Percentiles rank a stretch among this genome's conserved stretches.
Evolutionary conservation across 1,140 invertebrate species (phyloP).

Genomic region (Mya arenaria): DNA sequence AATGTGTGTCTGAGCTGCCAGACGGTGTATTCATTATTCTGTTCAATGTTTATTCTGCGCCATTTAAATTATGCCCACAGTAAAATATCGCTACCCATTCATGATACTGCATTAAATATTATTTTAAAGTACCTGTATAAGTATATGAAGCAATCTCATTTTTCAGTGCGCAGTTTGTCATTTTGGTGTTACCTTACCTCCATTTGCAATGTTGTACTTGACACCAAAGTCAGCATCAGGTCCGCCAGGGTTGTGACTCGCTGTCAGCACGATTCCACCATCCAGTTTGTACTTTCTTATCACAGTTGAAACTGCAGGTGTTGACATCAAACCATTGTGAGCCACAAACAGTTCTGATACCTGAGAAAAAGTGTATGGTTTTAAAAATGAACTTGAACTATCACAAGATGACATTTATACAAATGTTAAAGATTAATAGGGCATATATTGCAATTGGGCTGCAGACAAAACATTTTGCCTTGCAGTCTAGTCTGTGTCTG

Average conservation of each 20-base stretch:
- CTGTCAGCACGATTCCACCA: constrained; percentile 98
- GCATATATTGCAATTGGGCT: too few species aligned
- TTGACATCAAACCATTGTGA: constrained; percentile 97
- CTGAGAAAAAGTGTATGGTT: too few species aligned
- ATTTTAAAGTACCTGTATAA: not conserved
- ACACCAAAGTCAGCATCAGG: constrained; percentile 99
- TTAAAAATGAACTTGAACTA: too few species aligned
- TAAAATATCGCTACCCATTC: not conserved
- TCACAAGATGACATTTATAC: too few species aligned
- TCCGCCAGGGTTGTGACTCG: constrained; percentile 99
- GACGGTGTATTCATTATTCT: too few species aligned
- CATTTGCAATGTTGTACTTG: constrained; percentile 98
- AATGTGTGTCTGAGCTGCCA: too few species aligned
- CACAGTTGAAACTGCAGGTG: constrained; percentile 96
- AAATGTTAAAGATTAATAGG: too few species aligned
- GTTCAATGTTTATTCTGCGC: too few species aligned
- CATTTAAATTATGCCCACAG: too few species aligned
- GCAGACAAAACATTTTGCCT: too few species aligned
- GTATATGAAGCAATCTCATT: not conserved
- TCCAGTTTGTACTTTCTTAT: constrained; percentile 93
- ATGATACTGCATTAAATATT: too few species aligned
- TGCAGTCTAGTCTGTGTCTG: too few species aligned
- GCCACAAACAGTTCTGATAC: constrained; percentile 93
- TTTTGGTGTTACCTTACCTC: constrained; percentile 83
- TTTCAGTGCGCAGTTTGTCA: not conserved